phyloP scores from a whole-genome alignment of 35 echinoderm and acorn worm genomes.

The Stichopus chloronotus region DNA sequence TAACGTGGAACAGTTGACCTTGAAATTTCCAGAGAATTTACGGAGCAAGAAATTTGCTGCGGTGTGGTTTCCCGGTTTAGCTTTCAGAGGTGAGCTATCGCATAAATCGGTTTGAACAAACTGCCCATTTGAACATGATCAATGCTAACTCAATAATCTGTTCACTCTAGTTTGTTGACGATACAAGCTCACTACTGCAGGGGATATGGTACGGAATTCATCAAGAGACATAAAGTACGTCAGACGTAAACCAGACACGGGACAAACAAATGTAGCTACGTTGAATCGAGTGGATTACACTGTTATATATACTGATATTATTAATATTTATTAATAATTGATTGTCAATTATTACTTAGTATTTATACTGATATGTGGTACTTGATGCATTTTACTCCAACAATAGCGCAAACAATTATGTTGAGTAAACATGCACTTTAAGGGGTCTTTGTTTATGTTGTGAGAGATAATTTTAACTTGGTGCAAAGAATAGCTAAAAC shows the following conservation, averaged over 20 bases:
- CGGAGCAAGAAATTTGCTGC: neutral
- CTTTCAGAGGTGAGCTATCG: constrained; percentile 5
- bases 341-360: too few relatives aligned
- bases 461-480: too few relatives aligned
- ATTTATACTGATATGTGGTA: too few relatives aligned
- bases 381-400: too few relatives aligned
- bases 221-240: neutral
- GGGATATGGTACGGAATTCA: neutral
- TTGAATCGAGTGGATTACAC: too few relatives aligned
- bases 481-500: too few relatives aligned
- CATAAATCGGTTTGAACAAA: constrained; percentile 25
- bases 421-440: too few relatives aligned
- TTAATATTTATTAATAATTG: too few relatives aligned
- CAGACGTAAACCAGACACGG: neutral
- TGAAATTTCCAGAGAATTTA: neutral
- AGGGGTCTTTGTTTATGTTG: too few relatives aligned
- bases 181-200: neutral
- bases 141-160: constrained; percentile 15
- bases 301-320: too few relatives aligned
- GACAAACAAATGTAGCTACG: too few relatives aligned
- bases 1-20: neutral
- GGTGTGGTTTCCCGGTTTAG: neutral
- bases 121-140: constrained; percentile 26
- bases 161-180: neutral
- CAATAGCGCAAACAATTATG: too few relatives aligned